Evolutionary conservation across 2,113 vertebrate genomes (phyloP), one percentile per base, ranked within the genome.

Genomic region (Speoplatyrhinus poulsoni): DNA sequence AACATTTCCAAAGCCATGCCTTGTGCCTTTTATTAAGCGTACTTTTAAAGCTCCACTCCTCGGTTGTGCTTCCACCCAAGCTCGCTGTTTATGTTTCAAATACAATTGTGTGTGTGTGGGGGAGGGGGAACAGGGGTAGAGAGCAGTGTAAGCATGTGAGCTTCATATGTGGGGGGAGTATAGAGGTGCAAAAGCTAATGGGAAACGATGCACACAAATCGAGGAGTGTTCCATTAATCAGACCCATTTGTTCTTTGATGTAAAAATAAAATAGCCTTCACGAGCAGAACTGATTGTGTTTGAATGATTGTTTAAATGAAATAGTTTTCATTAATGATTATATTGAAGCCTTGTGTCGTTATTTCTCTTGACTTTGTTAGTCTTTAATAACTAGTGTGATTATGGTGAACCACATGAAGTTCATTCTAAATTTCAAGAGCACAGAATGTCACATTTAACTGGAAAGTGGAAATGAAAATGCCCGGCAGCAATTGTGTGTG

Each of bases 1-100:
- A 54, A 36, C 16, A 11, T 70, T 57, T 77, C 59, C 36, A 77
- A 82, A 79, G 72, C 60, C 64, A 57, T 55, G 58, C 65, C 53
- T 36, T 46, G 62, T 13, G 60, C 67, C 36, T 71, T 67, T 26
- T 68, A 59, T 76, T 75, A 72, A 72, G 67, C 6, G 50, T 33
- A 65, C 36, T 41, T 26, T 41, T 41, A 41, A 41, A 41, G 36
- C 5, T 41, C 5, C 36, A 41, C 36, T 41, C 36, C 36, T 41
- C 36, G 7, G 4, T 41, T 6, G 36, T 41, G 36, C 7, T 41
- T 41, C 36, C 36, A 41, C 36, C 6, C 36, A 41, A 41, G 7
- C 36, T 41, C 36, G 7, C 36, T 41, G 36, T 41, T 41, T 41
- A 41, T 41, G 36, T 26, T 26, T 26, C 26, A 26, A 3, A 26